Evolutionary conservation across 2,888 invertebrate genomes (phyloP).

Genomic region (Camponotus fellah): DNA sequence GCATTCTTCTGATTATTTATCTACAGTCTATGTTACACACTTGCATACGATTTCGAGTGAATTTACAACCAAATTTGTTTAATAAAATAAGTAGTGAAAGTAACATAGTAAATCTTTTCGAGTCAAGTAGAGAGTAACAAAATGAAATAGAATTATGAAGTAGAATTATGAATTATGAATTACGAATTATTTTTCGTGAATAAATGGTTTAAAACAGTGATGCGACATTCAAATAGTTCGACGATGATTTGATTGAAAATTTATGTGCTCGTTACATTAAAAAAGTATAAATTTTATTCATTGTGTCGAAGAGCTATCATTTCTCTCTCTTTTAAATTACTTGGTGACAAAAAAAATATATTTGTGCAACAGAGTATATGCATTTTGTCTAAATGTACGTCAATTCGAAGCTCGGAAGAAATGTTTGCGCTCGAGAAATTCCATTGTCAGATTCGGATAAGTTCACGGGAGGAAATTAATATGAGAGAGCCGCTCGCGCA

Average conservation of each 20-base stretch:
- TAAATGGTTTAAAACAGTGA: background rate
- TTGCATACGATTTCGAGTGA: background rate
- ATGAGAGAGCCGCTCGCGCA: background rate
- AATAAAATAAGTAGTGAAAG: background rate
- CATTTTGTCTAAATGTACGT: background rate
- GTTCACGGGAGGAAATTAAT: slow-evolving; percentile 12
- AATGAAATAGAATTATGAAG: background rate
- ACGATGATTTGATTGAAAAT: background rate
- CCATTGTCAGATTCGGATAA: slow-evolving; percentile 11
- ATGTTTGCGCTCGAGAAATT: background rate
- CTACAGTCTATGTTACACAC: background rate
- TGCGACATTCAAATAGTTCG: background rate
- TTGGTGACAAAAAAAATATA: background rate
- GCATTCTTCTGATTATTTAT: background rate
- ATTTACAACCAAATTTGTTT: background rate
- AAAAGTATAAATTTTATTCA: background rate
- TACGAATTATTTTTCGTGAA: background rate
- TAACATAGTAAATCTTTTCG: background rate
- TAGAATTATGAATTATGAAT: background rate
- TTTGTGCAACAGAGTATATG: background rate
- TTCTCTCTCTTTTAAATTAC: background rate
- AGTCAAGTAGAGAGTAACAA: background rate
- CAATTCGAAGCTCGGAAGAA: background rate
- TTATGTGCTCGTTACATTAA: background rate
- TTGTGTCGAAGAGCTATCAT: background rate